Conservation (phyloP, 2,113 vertebrate species). For the Epinephelus cyanopodus region DNA sequence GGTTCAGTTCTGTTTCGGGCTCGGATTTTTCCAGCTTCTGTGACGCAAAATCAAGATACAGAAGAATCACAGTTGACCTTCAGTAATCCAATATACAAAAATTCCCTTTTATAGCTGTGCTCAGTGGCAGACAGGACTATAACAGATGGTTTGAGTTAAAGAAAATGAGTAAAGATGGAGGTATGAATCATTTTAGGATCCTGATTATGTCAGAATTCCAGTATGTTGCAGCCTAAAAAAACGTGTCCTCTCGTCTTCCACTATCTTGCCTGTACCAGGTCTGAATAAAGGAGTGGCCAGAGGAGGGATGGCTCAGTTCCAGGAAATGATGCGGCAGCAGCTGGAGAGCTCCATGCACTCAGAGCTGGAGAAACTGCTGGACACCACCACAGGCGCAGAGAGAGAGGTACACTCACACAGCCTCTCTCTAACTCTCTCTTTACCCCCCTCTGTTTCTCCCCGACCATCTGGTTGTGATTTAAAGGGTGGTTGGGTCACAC, state of each 20-base stretch:
- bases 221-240: neutral
- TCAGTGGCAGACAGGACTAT: neutral
- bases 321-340: conserved; percentile 97
- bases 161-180: neutral
- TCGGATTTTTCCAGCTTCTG: neutral
- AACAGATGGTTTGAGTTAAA: neutral
- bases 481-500: conserved; percentile 36
- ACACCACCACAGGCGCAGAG: conserved; percentile 85
- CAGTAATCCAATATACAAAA: neutral
- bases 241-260: neutral
- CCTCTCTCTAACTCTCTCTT: neutral
- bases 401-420: conserved; percentile 83
- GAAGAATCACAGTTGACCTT: too few species aligned
- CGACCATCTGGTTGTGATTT: conserved; percentile 73
- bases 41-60: neutral
- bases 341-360: conserved; percentile 93
- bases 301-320: conserved; percentile 91
- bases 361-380: conserved; percentile 93
- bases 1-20: neutral
- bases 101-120: neutral
- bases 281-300: conserved; percentile 88
- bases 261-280: conserved; percentile 77
- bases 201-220: neutral
- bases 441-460: conserved; percentile 8
- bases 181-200: neutral